Base-by-base conservation (phyloP, 2,888 invertebrate genomes). In the Limnephilus lunatus region DNA sequence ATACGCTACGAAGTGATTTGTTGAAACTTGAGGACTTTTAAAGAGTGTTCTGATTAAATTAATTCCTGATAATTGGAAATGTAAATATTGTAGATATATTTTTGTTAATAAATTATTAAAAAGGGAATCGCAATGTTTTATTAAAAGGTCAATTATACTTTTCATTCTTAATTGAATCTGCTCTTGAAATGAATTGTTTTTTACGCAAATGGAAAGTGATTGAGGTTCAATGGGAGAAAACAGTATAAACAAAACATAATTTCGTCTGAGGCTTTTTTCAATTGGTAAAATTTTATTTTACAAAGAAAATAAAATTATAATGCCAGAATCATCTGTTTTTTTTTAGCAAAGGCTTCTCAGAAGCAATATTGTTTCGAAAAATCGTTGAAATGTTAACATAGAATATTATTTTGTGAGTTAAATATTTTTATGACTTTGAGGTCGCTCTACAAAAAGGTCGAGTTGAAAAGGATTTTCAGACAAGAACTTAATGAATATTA, bases 61-160 rank as follows among this genome's bases (percentile, higher is more conserved):
- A 82, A 81, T 89, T 81, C 35, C 32, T 82, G 25, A 81, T n/a
- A 81, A 32, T 68, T 89, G 81, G 68, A 88, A 19, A 25, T 89
- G 89, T 89, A 89, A 89, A 89, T 89, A 89, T 44, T 89, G 81
- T 89, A 81, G 39, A 89, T 81, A 81, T 89, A 81, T 89, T 89
- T 89, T 89, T 89, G 89, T 81, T 32, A 89, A 89, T 89, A 89
- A 89, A 89, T 81, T n/a, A 89, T 30, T 89, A 48, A 89, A 89
- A 81, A 19, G 68, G 7, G 9, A 68, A 25, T 25, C 9, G 3
- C 25, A 68, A 1, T n/a, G 68, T 68, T 68, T 68, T 68, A 68
- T 68, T 68, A 68, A 68, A 68, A 68, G 7, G n/a, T 68, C 68
- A 68, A 68, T 68, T 68, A n/a, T 25, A 7, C 1, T 25, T 7